Conservation (phyloP, 2,113 vertebrate species). For the Hiodon tergisus region DNA sequence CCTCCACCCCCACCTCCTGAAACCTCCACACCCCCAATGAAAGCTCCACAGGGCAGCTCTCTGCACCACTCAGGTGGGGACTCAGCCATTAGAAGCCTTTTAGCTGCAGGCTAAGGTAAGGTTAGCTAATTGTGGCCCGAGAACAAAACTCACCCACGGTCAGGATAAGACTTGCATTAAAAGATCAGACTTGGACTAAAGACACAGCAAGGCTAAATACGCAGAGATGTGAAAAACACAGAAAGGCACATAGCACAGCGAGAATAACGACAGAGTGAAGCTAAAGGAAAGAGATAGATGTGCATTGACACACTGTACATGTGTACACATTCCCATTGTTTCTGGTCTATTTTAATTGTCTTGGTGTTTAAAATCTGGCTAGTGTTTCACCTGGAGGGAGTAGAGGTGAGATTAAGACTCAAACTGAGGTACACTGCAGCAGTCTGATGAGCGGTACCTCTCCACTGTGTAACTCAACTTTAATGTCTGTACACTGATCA, state of each 20-base stretch:
- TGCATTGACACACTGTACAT: no score
- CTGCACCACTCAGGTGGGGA: constrained; percentile 84
- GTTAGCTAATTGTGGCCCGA: constrained; percentile 94
- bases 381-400: no score
- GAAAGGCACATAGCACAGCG: neutral
- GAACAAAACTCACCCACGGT: constrained; percentile 97
- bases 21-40: constrained; percentile 74
- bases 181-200: neutral
- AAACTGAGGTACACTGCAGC: no score
- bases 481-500: no score
- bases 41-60: constrained; percentile 85
- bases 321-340: no score
- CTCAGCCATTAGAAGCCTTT: constrained; percentile 87
- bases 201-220: neutral
- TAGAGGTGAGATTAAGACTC: no score
- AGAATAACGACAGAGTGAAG: neutral
- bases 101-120: constrained; percentile 98
- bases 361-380: no score
- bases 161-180: constrained; percentile 84
- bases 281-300: neutral
- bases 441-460: no score
- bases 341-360: no score
- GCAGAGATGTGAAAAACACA: neutral
- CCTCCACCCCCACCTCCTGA: neutral
- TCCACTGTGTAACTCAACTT: no score